phyloP scores from a whole-genome alignment of 2,113 vertebrate genomes.

The Nesospiza acunhae region DNA sequence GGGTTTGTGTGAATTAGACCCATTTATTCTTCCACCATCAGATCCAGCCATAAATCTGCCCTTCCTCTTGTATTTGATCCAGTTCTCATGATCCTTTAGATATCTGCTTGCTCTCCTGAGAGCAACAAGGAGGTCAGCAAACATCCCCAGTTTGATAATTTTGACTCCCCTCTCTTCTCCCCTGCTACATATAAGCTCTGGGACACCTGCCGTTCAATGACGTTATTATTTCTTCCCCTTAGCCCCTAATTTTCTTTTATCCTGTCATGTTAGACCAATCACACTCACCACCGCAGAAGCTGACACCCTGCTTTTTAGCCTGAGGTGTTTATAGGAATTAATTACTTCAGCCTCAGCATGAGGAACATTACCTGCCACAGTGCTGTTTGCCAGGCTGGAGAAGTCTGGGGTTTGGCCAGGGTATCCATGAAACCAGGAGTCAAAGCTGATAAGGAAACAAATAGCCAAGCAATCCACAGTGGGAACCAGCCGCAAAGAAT shows the following conservation, averaged over 20 bases:
- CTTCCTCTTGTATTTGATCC: neutral
- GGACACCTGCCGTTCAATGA: neutral
- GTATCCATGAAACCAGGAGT: neutral
- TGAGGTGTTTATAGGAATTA: neutral
- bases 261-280: neutral
- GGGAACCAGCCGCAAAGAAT: neutral
- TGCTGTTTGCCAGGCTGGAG: neutral
- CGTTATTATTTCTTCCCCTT: neutral
- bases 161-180: neutral
- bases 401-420: neutral
- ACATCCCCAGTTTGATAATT: neutral
- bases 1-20: neutral
- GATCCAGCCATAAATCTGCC: neutral
- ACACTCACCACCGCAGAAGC: neutral
- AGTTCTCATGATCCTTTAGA: neutral
- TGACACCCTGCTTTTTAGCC: neutral
- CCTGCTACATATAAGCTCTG: neutral
- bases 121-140: neutral
- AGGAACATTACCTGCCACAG: neutral
- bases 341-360: neutral
- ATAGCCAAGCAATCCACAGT: neutral
- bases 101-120: neutral
- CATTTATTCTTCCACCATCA: neutral
- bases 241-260: neutral
- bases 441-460: neutral